Conservation (phyloP, 2,113 vertebrate species). For the Lasiurus cinereus region DNA sequence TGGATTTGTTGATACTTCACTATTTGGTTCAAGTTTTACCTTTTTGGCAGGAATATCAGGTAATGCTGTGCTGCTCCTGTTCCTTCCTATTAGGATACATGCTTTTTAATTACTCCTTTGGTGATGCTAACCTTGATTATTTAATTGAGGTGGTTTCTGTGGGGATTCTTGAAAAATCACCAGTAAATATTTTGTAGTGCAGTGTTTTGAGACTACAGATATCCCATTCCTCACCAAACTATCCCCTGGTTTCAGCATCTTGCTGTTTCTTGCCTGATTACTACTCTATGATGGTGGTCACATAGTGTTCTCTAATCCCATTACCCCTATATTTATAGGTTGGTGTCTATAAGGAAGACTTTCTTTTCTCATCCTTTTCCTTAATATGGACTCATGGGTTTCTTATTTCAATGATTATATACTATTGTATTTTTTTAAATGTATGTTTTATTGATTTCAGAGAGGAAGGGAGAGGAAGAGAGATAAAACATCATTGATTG, state of each 20-base stretch:
- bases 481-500: too few relatives aligned
- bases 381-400: background rate
- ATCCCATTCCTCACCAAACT: background rate
- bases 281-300: background rate
- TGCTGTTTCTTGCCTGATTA: slow-evolving; percentile 5
- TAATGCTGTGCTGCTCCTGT: background rate
- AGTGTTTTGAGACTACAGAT: slow-evolving; percentile 1
- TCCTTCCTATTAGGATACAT: rapidly evolving
- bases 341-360: background rate
- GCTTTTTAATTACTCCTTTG: background rate
- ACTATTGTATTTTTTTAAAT: background rate
- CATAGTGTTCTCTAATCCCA: background rate
- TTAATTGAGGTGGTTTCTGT: background rate
- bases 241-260: background rate
- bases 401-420: background rate
- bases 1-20: background rate
- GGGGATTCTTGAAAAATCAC: background rate
- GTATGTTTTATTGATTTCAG: too few relatives aligned
- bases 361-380: background rate
- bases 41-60: background rate
- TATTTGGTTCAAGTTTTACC: background rate
- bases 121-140: background rate
- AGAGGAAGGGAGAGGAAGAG: too few relatives aligned
- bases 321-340: background rate
- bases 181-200: background rate